Evolutionary conservation across 2,888 invertebrate genomes (phyloP).

Genomic region (Psylliodes chrysocephalus): DNA sequence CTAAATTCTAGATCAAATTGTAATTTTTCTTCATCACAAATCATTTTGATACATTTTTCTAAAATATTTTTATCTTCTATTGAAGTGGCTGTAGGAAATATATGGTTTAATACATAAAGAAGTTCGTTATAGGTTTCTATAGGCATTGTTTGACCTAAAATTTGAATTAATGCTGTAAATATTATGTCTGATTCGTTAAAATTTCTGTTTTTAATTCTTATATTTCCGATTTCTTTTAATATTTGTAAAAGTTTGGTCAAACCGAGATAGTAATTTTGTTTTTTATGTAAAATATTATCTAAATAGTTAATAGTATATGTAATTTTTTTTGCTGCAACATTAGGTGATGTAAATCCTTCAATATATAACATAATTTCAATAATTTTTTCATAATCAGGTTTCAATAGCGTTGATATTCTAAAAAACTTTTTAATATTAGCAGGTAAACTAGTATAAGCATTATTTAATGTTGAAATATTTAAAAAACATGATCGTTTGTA

Average conservation of each 20-base stretch:
- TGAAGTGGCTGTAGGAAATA: slow-evolving; percentile 81
- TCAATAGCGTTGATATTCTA: slow-evolving; percentile 85
- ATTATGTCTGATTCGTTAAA: slow-evolving; percentile 79
- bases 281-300: slow-evolving; percentile 69
- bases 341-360: slow-evolving; percentile 78
- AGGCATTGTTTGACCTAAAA: slow-evolving; percentile 87
- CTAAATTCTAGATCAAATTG: slow-evolving; percentile 78
- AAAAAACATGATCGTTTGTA: slow-evolving; percentile 80
- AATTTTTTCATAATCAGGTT: slow-evolving; percentile 84
- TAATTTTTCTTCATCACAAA: slow-evolving; percentile 73
- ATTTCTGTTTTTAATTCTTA: slow-evolving; percentile 75
- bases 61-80: slow-evolving; percentile 40
- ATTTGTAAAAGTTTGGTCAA: slow-evolving; percentile 85
- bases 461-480: slow-evolving; percentile 77
- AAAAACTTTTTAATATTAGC: slow-evolving; percentile 84
- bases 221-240: slow-evolving; percentile 80
- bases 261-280: slow-evolving; percentile 83
- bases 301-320: slow-evolving; percentile 73
- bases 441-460: slow-evolving; percentile 77
- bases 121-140: slow-evolving; percentile 83
- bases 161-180: slow-evolving; percentile 82
- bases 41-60: slow-evolving; percentile 67
- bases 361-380: slow-evolving; percentile 82
- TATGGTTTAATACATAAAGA: slow-evolving; percentile 84
- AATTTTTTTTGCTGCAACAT: slow-evolving; percentile 78